These are phyloP conservation scores for Ascidia mentula DNA, from an alignment of 23 tunicate species.

Conservation along the genomic window DNA sequence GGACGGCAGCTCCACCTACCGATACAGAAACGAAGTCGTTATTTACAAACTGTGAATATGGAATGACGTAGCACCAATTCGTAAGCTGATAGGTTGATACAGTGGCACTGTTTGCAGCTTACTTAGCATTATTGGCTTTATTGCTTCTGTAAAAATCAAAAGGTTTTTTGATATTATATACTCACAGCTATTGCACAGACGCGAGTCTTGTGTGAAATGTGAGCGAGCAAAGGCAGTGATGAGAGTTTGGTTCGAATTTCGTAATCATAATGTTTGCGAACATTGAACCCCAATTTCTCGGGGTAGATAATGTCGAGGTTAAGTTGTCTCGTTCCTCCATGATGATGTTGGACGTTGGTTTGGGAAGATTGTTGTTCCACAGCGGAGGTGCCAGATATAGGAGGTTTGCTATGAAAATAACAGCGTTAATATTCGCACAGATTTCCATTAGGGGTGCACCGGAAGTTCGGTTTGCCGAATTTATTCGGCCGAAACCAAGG, in stretches of 20 bases:
- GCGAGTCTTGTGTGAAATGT: constrained; percentile 48
- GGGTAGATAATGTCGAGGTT: constrained; percentile 61
- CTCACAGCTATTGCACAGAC: constrained; percentile 78
- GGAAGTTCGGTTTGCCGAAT: no score
- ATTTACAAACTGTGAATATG: not conserved
- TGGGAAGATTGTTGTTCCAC: not conserved
- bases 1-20: constrained; percentile 80
- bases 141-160: no score
- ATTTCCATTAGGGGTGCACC: no score
- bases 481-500: no score
- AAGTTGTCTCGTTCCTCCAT: constrained; percentile 63
- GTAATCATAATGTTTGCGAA: constrained; percentile 47
- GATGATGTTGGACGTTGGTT: not conserved
- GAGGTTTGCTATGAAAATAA: not conserved
- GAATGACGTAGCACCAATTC: not conserved
- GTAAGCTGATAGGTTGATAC: no score
- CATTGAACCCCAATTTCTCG: constrained; percentile 66
- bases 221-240: constrained; percentile 44
- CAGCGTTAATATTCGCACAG: no score
- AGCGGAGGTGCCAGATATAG: constrained; percentile 13
- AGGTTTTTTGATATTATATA: no score
- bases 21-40: no score
- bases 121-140: no score
- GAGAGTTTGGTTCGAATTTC: constrained; percentile 50
- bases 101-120: no score